Conservation (phyloP, 2,888 invertebrate species). For the Clivina fossor region DNA sequence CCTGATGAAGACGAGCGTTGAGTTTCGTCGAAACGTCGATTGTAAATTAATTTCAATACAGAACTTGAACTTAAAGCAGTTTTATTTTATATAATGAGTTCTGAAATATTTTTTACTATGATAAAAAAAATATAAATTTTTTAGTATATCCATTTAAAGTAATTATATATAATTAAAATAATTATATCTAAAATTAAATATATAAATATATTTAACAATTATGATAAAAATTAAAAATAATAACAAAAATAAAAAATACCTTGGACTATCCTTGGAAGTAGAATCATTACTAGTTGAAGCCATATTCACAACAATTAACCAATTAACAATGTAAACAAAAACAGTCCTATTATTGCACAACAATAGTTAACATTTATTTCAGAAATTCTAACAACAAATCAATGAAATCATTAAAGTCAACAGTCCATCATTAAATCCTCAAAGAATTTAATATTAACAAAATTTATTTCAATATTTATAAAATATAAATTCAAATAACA, state of each 20-base stretch:
- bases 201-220: neutral
- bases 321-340: conserved; percentile 26
- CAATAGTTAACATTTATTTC: conserved; percentile 7
- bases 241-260: conserved; percentile 21
- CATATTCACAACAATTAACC: conserved; percentile 23
- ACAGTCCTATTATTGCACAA: conserved; percentile 9
- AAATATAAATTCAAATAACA: too few species aligned
- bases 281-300: conserved; percentile 27
- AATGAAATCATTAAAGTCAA: neutral
- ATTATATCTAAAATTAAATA: neutral
- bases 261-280: conserved; percentile 14
- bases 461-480: too few species aligned
- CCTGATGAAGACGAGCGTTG: too few species aligned
- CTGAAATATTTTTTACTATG: too few species aligned
- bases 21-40: too few species aligned
- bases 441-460: too few species aligned
- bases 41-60: too few species aligned
- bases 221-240: too few species aligned
- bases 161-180: neutral
- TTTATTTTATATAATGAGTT: too few species aligned
- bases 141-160: neutral
- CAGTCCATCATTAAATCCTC: too few species aligned
- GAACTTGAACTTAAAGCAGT: too few species aligned
- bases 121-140: neutral
- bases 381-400: conserved; percentile 11